phyloP scores from a whole-genome alignment of 64 coral and sea anemone genomes.

The Stichodactyla helianthus region DNA sequence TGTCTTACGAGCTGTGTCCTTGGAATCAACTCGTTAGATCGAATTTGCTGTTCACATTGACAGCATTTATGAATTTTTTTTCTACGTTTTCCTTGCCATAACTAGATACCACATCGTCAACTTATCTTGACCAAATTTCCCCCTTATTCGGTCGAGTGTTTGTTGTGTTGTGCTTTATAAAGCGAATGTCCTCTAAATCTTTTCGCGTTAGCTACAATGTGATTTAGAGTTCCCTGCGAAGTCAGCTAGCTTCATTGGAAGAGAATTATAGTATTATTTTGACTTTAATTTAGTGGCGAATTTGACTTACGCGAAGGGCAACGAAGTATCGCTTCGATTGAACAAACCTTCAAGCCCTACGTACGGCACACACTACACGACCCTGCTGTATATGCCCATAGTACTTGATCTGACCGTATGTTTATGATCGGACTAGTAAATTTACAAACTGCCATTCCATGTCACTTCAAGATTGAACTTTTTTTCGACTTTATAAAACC shows the following conservation, averaged over 20 bases:
- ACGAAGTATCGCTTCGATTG: background rate
- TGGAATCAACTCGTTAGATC: background rate
- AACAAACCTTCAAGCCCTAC: background rate
- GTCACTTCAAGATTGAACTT: background rate
- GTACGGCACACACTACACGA: background rate
- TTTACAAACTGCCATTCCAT: background rate
- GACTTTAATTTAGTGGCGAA: background rate
- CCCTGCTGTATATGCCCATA: background rate
- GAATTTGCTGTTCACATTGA: background rate
- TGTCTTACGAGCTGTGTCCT: background rate
- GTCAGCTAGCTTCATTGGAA: background rate
- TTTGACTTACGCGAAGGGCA: background rate
- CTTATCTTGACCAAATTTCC: background rate
- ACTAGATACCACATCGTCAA: background rate
- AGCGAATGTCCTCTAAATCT: background rate
- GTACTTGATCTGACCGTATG: conserved; percentile 18
- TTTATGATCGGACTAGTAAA: conserved; percentile 14
- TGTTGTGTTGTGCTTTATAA: background rate
- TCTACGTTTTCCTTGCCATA: conserved; percentile 1
- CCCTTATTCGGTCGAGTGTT: background rate
- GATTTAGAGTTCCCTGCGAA: background rate
- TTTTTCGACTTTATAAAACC: background rate
- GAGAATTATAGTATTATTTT: background rate
- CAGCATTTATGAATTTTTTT: background rate
- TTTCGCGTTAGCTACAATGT: background rate